Percentiles rank a stretch among this genome's conserved stretches.
phyloP scores from a whole-genome alignment of 2,797 vertebrate genomes.

The Spheniscus humboldti region DNA sequence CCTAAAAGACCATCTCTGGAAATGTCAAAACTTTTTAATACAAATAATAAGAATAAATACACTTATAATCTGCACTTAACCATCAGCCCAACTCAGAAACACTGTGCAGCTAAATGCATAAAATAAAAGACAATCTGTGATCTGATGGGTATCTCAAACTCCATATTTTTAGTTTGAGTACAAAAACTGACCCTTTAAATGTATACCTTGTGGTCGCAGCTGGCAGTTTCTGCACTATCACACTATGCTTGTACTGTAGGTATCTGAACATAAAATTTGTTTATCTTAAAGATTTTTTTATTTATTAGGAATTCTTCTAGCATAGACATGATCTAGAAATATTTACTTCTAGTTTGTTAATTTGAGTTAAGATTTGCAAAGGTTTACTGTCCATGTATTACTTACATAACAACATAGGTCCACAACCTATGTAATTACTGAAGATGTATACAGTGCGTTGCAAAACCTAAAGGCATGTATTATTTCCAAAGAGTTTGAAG shows the following conservation, averaged over 20 bases:
- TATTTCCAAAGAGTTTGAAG: neutral
- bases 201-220: neutral
- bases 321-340: neutral
- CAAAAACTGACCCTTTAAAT: neutral
- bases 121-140: neutral
- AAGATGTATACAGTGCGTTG: neutral
- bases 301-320: neutral
- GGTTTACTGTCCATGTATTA: neutral
- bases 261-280: neutral
- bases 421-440: neutral
- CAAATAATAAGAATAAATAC: neutral
- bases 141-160: neutral
- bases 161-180: neutral
- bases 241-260: neutral
- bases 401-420: neutral
- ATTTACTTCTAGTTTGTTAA: neutral
- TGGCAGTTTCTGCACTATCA: neutral
- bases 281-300: neutral
- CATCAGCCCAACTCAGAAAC: neutral
- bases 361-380: neutral
- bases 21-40: neutral
- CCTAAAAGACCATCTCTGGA: neutral
- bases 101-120: neutral
- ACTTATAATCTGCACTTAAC: neutral
- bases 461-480: neutral